These are phyloP conservation scores for Oscheius sp. DNA, from an alignment of 2,888 invertebrate species.

Conservation along the genomic window DNA sequence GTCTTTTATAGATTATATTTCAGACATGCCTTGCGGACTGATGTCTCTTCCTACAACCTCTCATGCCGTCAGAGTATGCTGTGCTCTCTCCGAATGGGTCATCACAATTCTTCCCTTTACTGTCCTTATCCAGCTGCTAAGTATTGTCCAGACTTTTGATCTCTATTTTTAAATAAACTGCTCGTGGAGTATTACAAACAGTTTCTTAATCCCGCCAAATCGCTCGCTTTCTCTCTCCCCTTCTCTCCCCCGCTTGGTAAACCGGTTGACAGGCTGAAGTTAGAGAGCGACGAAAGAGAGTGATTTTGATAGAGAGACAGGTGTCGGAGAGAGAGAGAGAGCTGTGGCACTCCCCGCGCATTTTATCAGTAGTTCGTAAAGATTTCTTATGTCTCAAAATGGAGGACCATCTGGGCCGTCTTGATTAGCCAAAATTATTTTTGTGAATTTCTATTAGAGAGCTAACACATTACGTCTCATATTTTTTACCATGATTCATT, in stretches of 20 bases:
- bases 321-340: slow-evolving; percentile 13
- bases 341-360: slow-evolving; percentile 11
- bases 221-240: background rate
- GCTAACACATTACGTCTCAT: too few relatives aligned
- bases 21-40: slow-evolving; percentile 62
- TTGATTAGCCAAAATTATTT: background rate
- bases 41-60: slow-evolving; percentile 63
- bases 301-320: background rate
- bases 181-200: too few relatives aligned
- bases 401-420: background rate
- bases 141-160: background rate
- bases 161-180: too few relatives aligned
- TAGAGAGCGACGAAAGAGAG: slow-evolving; percentile 7
- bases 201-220: slow-evolving; percentile 12
- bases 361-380: slow-evolving; percentile 20
- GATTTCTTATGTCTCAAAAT: background rate
- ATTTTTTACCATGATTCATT: too few relatives aligned
- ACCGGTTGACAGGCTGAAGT: slow-evolving; percentile 10
- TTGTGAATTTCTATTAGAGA: background rate
- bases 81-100: slow-evolving; percentile 67
- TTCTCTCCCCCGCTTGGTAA: background rate
- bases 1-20: background rate
- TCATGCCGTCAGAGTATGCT: slow-evolving; percentile 67
- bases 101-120: slow-evolving; percentile 60
- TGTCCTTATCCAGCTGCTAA: slow-evolving; percentile 36